Percentiles rank a stretch among this genome's conserved stretches.
Conservation (phyloP, 1,140 invertebrate species). For the Drosophila baimaii region DNA sequence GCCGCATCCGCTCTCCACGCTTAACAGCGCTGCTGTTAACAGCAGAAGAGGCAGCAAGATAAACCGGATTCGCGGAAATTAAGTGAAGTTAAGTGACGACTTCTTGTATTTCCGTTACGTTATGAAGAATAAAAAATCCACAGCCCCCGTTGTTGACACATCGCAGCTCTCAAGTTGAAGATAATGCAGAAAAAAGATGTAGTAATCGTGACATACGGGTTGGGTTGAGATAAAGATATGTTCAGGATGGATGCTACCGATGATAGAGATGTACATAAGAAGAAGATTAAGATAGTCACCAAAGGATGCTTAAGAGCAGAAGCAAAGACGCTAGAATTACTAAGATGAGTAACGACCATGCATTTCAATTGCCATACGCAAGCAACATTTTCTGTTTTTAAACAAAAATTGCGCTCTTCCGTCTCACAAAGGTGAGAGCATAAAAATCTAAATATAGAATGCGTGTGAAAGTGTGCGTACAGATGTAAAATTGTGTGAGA, state of each 20-base stretch:
- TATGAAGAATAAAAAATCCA: constrained; percentile 13
- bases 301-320: too few relatives aligned
- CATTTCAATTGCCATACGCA: too few relatives aligned
- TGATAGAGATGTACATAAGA: neutral
- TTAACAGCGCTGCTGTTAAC: constrained; percentile 15
- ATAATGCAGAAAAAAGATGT: constrained; percentile 15
- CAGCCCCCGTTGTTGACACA: constrained; percentile 35
- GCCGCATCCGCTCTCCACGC: constrained; percentile 9
- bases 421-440: too few relatives aligned
- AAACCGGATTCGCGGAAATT: constrained; percentile 67
- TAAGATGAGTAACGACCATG: too few relatives aligned
- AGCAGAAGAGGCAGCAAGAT: constrained; percentile 19
- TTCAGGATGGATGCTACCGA: neutral
- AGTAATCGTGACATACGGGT: neutral
- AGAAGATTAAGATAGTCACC: too few relatives aligned
- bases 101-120: constrained; percentile 45
- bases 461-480: too few relatives aligned
- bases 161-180: neutral
- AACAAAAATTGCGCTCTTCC: too few relatives aligned
- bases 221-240: neutral
- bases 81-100: constrained; percentile 25
- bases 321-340: too few relatives aligned
- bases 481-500: too few relatives aligned
- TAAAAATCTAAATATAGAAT: too few relatives aligned
- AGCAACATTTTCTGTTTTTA: too few relatives aligned